Base-by-base conservation (phyloP, 2,888 invertebrate species). In the Sycophila texana region DNA sequence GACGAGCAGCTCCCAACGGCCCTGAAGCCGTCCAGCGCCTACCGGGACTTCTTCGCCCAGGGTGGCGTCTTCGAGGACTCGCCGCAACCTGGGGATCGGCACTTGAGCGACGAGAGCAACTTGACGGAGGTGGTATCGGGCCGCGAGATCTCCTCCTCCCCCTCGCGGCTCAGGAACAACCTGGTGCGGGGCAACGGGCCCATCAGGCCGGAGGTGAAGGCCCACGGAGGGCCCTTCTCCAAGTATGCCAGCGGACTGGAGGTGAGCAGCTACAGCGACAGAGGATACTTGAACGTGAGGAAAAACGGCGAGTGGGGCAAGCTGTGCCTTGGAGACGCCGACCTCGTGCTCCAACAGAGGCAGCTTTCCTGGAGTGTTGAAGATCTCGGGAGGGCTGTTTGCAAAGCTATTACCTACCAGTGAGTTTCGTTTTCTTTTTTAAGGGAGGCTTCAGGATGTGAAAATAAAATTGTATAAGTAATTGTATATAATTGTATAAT, bases 301-400 rank as follows among this genome's bases (percentile, higher is more conserved):
- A 95, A 95, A 86, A 93, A 94, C 83, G 96, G 96, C 0, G 91
- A 92, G 67, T 96, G 96, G 96, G 95, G 95, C 5, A 94, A 95
- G 86, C 90, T 96, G 4, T 96, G 96, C 84, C 92, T 95, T 20
- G 94, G 94, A 82, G 94, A 93, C 82, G 94, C 95, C 85, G 91
- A 93, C 65, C 92, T 93, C 82, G 92, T 94, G 0, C 91, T 93
- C 2, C 90, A 92, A 53, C 91, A 92, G 81, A 92, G 93, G 1
- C 92, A 92, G 70, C 92, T 93, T 67, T 91, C 92, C 3, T 93
- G 94, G 91, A 93, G 94, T 84, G 91, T 95, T 49, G 92, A 93
- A 22, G 95, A 95, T 86, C 91, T 96, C 55, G 96, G 95, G 5
- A 92, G 93, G 86, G 95, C 95, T 0, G 94, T 96, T 3, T 96